Conservation (phyloP, 2,797 vertebrate genomes). For the Rhabdomys pumilio region DNA sequence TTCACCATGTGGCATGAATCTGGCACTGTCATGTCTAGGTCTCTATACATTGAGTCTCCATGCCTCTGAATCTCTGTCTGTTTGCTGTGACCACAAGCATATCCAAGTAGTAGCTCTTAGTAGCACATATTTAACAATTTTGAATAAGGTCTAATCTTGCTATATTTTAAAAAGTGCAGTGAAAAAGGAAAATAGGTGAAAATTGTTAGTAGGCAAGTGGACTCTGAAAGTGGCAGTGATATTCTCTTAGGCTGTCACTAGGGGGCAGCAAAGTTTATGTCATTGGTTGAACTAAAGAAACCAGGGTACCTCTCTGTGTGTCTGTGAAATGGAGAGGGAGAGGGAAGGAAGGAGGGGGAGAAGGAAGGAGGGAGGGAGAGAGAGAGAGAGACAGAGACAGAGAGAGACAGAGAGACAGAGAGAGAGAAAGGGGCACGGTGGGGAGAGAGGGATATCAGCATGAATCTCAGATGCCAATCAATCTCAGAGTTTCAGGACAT, state of each 20-base stretch:
- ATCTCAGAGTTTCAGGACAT: neutral
- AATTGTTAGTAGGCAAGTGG: neutral
- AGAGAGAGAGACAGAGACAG: too few species aligned
- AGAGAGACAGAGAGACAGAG: too few species aligned
- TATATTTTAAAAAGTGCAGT: neutral
- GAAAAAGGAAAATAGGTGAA: neutral
- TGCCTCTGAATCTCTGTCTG: neutral
- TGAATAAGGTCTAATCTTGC: neutral
- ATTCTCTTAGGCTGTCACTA: neutral
- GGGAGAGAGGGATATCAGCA: neutral
- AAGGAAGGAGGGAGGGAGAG: too few species aligned
- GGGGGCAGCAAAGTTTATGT: conserved; percentile 49
- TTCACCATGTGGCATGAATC: neutral
- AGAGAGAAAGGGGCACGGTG: too few species aligned
- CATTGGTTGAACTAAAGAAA: fast-evolving
- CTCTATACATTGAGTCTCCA: neutral
- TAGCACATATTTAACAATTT: neutral
- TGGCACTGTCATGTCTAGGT: neutral
- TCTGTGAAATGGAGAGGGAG: too few species aligned
- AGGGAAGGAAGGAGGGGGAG: too few species aligned
- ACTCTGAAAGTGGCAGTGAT: neutral
- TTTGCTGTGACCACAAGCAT: neutral
- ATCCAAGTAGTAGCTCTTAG: neutral
- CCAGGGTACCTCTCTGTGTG: neutral
- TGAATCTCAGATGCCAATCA: neutral